Evolutionary conservation across 2,113 vertebrate genomes (phyloP).

Genomic region (Gallinago media): DNA sequence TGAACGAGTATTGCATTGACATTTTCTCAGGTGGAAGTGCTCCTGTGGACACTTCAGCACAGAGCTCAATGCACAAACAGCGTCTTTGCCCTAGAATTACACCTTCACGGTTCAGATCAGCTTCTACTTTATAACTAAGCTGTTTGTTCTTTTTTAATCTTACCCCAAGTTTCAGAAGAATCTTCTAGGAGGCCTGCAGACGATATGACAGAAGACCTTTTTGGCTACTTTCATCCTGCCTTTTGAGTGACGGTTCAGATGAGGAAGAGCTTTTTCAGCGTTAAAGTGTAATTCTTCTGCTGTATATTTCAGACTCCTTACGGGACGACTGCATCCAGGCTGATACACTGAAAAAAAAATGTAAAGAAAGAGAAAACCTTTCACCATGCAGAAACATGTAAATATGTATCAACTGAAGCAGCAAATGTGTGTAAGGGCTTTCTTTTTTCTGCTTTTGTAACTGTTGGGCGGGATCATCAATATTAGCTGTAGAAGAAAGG

Average conservation of each 20-base stretch:
- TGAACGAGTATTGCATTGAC: not conserved
- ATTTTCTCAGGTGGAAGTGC: not conserved
- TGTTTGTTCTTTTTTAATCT: not conserved
- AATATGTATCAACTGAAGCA: not conserved
- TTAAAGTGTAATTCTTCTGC: not conserved
- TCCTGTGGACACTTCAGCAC: not conserved
- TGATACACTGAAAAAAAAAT: not conserved
- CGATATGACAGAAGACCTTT: not conserved
- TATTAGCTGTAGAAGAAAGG: not conserved
- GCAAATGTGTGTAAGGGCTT: not conserved
- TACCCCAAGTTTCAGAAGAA: slow-evolving; percentile 23
- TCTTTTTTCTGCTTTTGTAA: not conserved
- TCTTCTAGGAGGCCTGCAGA: not conserved
- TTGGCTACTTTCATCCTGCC: not conserved
- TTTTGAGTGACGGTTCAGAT: not conserved
- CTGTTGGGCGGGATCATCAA: not conserved
- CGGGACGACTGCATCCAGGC: not conserved
- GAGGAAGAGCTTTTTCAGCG: not conserved
- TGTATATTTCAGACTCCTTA: not conserved
- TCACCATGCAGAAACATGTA: not conserved
- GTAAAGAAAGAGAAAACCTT: not conserved
- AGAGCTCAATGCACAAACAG: not conserved
- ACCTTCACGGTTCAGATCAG: fast-evolving
- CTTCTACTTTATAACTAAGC: not conserved
- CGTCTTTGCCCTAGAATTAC: not conserved